Evolutionary conservation across 2,797 vertebrate species (phyloP).

Genomic region (Meriones psammophilus): DNA sequence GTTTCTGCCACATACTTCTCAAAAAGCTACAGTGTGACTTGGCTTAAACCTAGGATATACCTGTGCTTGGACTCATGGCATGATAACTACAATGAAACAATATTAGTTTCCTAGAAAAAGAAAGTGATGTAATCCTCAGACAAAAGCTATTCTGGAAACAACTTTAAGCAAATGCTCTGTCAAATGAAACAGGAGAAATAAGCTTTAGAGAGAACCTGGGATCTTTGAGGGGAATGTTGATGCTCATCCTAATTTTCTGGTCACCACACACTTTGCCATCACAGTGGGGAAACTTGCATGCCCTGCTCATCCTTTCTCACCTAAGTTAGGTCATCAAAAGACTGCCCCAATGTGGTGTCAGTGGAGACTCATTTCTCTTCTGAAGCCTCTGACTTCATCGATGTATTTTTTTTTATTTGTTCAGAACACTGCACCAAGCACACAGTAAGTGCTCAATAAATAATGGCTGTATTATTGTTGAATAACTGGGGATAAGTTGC

Average conservation of each 20-base stretch:
- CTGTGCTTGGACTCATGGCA: neutral
- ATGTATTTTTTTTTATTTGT: neutral
- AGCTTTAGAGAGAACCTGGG: neutral
- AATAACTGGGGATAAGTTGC: neutral
- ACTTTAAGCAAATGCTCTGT: neutral
- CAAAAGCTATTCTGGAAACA: neutral
- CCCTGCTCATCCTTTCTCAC: neutral
- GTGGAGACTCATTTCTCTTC: neutral
- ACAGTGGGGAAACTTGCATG: neutral
- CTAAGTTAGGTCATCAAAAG: neutral
- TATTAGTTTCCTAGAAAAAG: neutral
- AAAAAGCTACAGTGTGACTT: neutral
- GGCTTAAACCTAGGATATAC: neutral
- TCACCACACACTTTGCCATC: too few species aligned
- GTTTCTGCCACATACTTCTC: neutral
- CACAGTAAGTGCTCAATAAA: neutral
- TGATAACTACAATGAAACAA: neutral
- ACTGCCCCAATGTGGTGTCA: neutral
- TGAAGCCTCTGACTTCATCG: neutral
- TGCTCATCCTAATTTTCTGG: neutral
- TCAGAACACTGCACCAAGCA: neutral
- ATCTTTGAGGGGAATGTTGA: neutral
- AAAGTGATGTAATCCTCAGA: neutral
- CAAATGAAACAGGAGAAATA: slow-evolving; percentile 5
- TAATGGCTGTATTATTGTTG: neutral